Evolutionary conservation across 2,113 vertebrate species (phyloP), one percentile per base, ranked within the genome.

Genomic region (Podarcis muralis): DNA sequence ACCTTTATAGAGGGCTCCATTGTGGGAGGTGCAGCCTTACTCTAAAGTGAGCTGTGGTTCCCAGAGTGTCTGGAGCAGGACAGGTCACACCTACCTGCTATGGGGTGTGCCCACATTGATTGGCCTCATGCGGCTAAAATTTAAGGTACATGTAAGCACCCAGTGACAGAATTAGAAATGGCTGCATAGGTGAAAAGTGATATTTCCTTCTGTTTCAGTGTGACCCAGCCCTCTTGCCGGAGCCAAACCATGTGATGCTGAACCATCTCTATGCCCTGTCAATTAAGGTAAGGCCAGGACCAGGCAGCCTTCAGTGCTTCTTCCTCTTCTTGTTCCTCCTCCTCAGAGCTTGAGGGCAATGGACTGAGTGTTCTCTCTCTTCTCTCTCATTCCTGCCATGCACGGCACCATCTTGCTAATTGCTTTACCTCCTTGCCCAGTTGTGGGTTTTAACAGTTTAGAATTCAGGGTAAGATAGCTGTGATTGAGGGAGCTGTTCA

Each of bases 221-320:
- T 96, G 99, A 99, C 87, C 99, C 99, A 88, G 99, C 99, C 0
- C 95, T 99, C 91, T 97, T 99, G 48, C 99, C 99, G 0, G 99
- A 99, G 89, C 99, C 99, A 87, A 99, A 99, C 93, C 99, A 99
- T 0, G 99, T 99, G 83, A 99, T 99, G 99, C 97, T 99, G 87
- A 99, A 99, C 92, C 99, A 99, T 94, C 98, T 99, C 78, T 99
- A 99, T 0, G 99, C 99, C 0, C 97, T 99, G 59, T 99, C 99
- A 87, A 99, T 99, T 92, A 99, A 99, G 98, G 99, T 99, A 96
- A 97, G 97, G 77, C 20, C 0, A n/a, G 12, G 68, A 27, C 16
- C 40, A 69, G 27, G 30, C 35, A 0, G 2, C 43, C 4, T 81
- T 6, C 6, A 9, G 20, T 3, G 2, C 25, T 27, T 53, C 16